These are phyloP conservation scores for Lycia hirtaria DNA, from an alignment of 2,888 invertebrate species.

Conservation along the genomic window DNA sequence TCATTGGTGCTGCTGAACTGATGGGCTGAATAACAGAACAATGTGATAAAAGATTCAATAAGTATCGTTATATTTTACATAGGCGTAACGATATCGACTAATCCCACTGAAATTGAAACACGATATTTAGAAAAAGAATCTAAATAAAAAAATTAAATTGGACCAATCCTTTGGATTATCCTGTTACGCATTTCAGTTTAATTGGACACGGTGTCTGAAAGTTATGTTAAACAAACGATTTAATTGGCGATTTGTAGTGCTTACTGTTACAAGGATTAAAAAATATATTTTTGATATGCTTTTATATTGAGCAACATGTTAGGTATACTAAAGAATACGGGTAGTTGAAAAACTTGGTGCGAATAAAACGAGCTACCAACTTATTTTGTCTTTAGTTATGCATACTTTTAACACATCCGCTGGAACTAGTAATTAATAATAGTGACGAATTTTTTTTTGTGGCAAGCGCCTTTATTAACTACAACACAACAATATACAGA, in stretches of 20 bases:
- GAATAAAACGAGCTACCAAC: too few relatives aligned
- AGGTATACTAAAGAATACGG: too few relatives aligned
- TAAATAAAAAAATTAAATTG: too few relatives aligned
- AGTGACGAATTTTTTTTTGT: too few relatives aligned
- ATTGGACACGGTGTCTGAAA: slow-evolving; percentile 6
- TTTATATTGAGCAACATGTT: neutral
- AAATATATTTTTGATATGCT: slow-evolving; percentile 3
- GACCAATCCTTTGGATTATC: slow-evolving; percentile 14
- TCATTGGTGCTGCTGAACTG: slow-evolving; percentile 12
- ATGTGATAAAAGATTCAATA: slow-evolving; percentile 2
- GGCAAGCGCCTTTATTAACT: too few relatives aligned
- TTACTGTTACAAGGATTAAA: neutral
- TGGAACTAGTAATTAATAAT: too few relatives aligned
- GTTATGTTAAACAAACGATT: slow-evolving; percentile 3
- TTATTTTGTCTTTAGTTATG: too few relatives aligned
- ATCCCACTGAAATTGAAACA: slow-evolving; percentile 11
- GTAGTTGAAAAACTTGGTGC: too few relatives aligned
- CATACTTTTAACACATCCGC: too few relatives aligned
- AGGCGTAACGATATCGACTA: slow-evolving; percentile 7
- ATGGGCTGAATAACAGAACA: neutral
- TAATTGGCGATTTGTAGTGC: slow-evolving; percentile 17
- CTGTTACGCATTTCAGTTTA: slow-evolving; percentile 15
- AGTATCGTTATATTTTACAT: slow-evolving; percentile 1
- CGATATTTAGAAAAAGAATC: slow-evolving; percentile 9
- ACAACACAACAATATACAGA: too few relatives aligned